Evolutionary conservation across 2,888 invertebrate genomes (phyloP), one percentile per base, ranked within the genome.

Genomic region (Xestia rhomboidea): DNA sequence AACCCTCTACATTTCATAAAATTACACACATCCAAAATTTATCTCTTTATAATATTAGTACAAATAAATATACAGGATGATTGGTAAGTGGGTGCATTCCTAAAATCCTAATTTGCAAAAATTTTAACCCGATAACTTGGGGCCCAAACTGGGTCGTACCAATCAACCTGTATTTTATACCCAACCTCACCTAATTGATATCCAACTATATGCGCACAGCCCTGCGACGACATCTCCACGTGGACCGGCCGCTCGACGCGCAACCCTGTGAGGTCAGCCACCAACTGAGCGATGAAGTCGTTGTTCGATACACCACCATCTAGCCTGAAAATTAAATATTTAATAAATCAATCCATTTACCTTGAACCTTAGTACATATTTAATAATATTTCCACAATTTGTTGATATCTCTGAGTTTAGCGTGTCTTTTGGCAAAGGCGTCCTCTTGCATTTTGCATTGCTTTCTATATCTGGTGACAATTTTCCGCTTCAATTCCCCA

Each of bases 301-400:
- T 99, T 99, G 83, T 98, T 98, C 0, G 99, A 98, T n/a, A 99
- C 99, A n/a, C 99, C 99, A 5, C 99, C 99, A 94, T 99, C 99
- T 80, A 99, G 97, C 90, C 99, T 99, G 94, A 13, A 96, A 96
- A 68, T 27, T 5, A n/a, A 76, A 69, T 0, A 54, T 67, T 5
- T n/a, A 4, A 54, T 27, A 6, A 57, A 54, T 54, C n/a, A 54
- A 27, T 54, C 51, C 11, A 54, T 54, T 24, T n/a, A 54, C 0
- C 15, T 13, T 15, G 54, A 27, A 13, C 54, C n/a, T 54, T 49
- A 5, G 34, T 34, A n/a, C n/a, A 34, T 34, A 5, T 34, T 34
- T 34, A 34, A 34, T 34, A 34, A 34, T 34, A 34, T 34, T 34
- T 34, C 34, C 34, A 34, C 34, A 34, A 34, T 34, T 34, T 34